A percentile compares a stretch with the other conserved stretches of the same genome.
These are phyloP conservation scores for Dastarcus helophoroides DNA, from an alignment of 2,888 invertebrate species.

Conservation along the genomic window DNA sequence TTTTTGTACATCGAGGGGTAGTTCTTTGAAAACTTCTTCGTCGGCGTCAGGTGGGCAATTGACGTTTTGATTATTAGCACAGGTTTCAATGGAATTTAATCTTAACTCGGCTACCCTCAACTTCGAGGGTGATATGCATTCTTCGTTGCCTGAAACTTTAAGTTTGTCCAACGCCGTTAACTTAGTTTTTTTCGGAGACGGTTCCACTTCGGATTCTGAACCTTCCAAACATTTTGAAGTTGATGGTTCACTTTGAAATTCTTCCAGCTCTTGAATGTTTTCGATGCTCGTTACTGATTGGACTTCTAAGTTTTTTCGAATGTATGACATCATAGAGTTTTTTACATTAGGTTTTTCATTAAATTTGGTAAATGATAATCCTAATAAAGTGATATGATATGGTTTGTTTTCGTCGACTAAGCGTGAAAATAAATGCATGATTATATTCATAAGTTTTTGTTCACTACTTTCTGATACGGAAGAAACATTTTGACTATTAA, in stretches of 20 bases:
- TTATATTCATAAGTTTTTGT: slow-evolving; percentile 54
- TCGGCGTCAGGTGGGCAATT: slow-evolving; percentile 55
- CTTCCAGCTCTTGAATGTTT: slow-evolving; percentile 32
- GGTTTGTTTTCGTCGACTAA: slow-evolving; percentile 60
- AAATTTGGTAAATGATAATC: slow-evolving; percentile 74
- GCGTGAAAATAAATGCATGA: slow-evolving; percentile 66
- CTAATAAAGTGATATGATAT: slow-evolving; percentile 68
- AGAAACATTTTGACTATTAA: slow-evolving; percentile 29
- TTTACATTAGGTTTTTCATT: slow-evolving; percentile 57
- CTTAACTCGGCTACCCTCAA: slow-evolving; percentile 55
- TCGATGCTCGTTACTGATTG: slow-evolving; percentile 61
- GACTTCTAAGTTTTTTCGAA: slow-evolving; percentile 67
- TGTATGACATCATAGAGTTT: slow-evolving; percentile 62
- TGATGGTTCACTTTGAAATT: slow-evolving; percentile 12
- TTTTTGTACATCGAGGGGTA: slow-evolving; percentile 60
- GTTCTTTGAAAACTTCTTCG: slow-evolving; percentile 55
- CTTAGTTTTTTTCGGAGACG: slow-evolving; percentile 62
- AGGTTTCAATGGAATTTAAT: slow-evolving; percentile 41
- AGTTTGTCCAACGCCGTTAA: slow-evolving; percentile 23
- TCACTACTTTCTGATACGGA: slow-evolving; percentile 42
- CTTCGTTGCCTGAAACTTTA: slow-evolving; percentile 26
- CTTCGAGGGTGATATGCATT: slow-evolving; percentile 58
- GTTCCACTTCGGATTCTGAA: slow-evolving; percentile 59
- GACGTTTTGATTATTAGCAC: slow-evolving; percentile 18
- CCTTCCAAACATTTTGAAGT: slow-evolving; percentile 35